A percentile compares a stretch with the other conserved stretches of the same genome.
phyloP scores from a whole-genome alignment of 2,888 invertebrate genomes.

The Pelosia muscerda region DNA sequence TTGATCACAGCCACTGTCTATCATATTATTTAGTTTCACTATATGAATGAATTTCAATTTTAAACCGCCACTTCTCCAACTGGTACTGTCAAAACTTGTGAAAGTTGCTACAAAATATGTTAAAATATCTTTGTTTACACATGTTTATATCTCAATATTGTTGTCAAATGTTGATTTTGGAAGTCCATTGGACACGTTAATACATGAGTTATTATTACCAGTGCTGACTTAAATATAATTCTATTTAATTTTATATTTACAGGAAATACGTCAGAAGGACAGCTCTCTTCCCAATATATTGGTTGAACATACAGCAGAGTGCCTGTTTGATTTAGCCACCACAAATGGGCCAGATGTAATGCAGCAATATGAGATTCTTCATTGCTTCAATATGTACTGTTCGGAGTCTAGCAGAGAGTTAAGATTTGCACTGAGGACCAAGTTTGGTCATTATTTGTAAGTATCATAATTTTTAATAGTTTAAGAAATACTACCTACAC shows the following conservation, averaged over 20 bases:
- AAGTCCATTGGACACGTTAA: too few relatives aligned
- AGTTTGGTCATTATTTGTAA: constrained; percentile 71
- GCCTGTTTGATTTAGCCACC: constrained; percentile 67
- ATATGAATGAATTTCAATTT: too few relatives aligned
- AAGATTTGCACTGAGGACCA: constrained; percentile 60
- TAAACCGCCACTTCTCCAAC: too few relatives aligned
- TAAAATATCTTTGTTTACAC: too few relatives aligned
- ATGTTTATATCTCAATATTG: too few relatives aligned
- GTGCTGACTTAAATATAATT: neutral
- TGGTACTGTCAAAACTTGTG: too few relatives aligned
- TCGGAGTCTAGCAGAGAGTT: constrained; percentile 65
- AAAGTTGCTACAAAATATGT: too few relatives aligned
- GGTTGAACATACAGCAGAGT: constrained; percentile 63
- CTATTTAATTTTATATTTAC: constrained; percentile 15
- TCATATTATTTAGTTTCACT: neutral
- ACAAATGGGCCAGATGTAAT: constrained; percentile 50
- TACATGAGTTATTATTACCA: neutral
- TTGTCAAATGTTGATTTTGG: too few relatives aligned
- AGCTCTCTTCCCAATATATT: constrained; percentile 58
- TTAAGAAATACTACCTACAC: too few relatives aligned
- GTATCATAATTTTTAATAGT: constrained; percentile 37
- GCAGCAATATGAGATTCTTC: constrained; percentile 65
- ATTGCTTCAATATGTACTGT: constrained; percentile 66
- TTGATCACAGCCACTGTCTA: neutral
- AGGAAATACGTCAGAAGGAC: constrained; percentile 67